A percentile compares a stretch with the other conserved stretches of the same genome.
Evolutionary conservation across 2,888 invertebrate species (phyloP).

Genomic region (Uropetala carovei): DNA sequence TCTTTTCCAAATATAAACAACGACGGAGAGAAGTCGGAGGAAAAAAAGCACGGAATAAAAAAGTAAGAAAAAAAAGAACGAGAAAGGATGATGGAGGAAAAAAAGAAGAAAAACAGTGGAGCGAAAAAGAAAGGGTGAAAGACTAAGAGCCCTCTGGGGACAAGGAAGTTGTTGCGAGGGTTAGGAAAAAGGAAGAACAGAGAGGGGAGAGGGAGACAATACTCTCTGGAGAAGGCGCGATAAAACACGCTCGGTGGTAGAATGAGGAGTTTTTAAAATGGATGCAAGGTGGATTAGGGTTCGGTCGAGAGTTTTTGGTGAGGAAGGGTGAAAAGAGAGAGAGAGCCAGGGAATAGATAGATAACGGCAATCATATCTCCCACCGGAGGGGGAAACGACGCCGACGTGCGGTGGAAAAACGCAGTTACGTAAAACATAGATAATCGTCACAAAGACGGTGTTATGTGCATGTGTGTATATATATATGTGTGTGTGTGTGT

Average conservation of each 20-base stretch:
- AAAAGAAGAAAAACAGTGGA: not conserved
- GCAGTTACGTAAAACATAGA: not conserved
- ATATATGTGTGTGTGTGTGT: too few relatives aligned
- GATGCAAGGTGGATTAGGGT: not conserved
- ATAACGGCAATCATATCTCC: not conserved
- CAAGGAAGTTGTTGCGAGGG: too few relatives aligned
- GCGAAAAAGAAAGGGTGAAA: not conserved
- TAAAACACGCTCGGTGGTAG: not conserved
- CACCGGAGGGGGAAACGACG: not conserved
- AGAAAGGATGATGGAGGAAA: too few relatives aligned
- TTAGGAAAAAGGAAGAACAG: not conserved
- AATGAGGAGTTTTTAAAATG: not conserved
- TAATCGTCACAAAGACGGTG: not conserved
- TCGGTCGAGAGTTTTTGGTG: not conserved
- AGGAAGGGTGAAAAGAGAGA: too few relatives aligned
- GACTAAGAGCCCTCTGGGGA: not conserved
- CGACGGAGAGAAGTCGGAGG: too few relatives aligned
- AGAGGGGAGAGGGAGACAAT: not conserved
- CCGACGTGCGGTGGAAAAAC: not conserved
- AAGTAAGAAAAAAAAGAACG: too few relatives aligned
- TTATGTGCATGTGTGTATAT: too few relatives aligned
- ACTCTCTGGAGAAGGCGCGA: not conserved
- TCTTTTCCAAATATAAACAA: too few relatives aligned
- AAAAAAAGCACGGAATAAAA: too few relatives aligned
- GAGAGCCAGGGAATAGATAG: not conserved